Base-by-base conservation (phyloP, 1,140 invertebrate species). In the Drosophila sechellia region DNA sequence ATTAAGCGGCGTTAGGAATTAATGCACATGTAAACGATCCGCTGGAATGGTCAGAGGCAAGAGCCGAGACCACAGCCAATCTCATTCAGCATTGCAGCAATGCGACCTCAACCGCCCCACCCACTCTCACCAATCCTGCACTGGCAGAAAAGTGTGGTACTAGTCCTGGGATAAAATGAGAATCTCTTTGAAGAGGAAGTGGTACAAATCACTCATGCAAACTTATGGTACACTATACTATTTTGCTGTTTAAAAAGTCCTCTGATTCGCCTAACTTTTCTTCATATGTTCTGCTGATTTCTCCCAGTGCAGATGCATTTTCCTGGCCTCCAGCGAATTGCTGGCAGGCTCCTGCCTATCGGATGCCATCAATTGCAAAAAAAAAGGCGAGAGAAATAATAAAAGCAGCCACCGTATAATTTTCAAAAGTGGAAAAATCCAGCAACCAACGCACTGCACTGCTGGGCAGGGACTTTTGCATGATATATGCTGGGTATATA, bases 1-100 rank as follows among this genome's bases (percentile, higher is more conserved):
- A 84, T 89, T 89, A 89, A 83, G 84, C 76, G 79, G 84, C 79
- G 83, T 87, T 87, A 87, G 79, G 77, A 89, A 87, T 89, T 87
- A 87, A 87, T 79, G 78, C 76, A 89, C 71, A 73, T 81, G 81
- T 89, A 77, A 77, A 77, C 61, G 73, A 76, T 74, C 64, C 65
- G 40, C 15, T 45, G 68, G 64, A 40, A 43, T 65, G 64, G 59
- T 52, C 64, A 66, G 69, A 42, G 39, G 48, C 65, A 11, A 54
- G 31, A 34, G 22, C 70, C 35, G 17, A 57, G 34, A 22, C 65
- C 59, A 31, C 20, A 50, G 61, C 42, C 46, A 31, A 68, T 68
- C 64, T 57, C 66, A 55, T 68, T 27, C 50, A 27, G 61, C 42
- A 69, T 8, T 69, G 59, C 57, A 74, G 64, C 70, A 49, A 74